phyloP scores from a whole-genome alignment of 2,797 vertebrate genomes.

The Chelidonichthys spinosus region DNA sequence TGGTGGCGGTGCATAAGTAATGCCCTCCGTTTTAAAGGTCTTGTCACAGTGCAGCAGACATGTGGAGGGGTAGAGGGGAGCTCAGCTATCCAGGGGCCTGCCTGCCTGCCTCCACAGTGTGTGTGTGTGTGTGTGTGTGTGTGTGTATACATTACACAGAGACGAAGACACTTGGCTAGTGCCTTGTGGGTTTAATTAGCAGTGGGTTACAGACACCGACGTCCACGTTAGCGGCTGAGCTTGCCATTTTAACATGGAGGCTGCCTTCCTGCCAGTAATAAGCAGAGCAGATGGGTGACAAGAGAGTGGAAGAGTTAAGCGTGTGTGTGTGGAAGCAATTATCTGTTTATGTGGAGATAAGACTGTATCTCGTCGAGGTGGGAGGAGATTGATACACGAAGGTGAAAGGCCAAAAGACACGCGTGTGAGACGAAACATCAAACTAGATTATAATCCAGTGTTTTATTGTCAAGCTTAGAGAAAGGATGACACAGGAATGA shows the following conservation, averaged over 20 bases:
- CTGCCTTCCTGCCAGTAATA: conserved; percentile 74
- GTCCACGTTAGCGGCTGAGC: conserved; percentile 75
- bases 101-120: conserved; percentile 44
- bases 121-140: conserved; percentile 39
- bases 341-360: conserved; percentile 35
- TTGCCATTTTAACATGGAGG: conserved; percentile 74
- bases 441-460: background rate
- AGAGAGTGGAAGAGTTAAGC: conserved; percentile 62
- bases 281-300: conserved; percentile 61
- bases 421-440: conserved; percentile 11
- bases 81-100: conserved; percentile 66
- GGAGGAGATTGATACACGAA: conserved; percentile 23
- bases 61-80: conserved; percentile 64
- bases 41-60: conserved; percentile 77
- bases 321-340: conserved; percentile 30
- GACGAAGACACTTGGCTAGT: conserved; percentile 70
- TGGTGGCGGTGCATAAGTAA: conserved; percentile 69
- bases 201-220: conserved; percentile 67
- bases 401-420: conserved; percentile 33
- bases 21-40: conserved; percentile 81
- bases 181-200: conserved; percentile 85
- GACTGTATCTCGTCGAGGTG: conserved; percentile 31
- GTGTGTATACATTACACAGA: conserved; percentile 54
- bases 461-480: background rate
- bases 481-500: conserved; percentile 1